These are phyloP conservation scores for Mesopsocus fuscifrons DNA, from an alignment of 2,888 invertebrate genomes.

Conservation along the genomic window DNA sequence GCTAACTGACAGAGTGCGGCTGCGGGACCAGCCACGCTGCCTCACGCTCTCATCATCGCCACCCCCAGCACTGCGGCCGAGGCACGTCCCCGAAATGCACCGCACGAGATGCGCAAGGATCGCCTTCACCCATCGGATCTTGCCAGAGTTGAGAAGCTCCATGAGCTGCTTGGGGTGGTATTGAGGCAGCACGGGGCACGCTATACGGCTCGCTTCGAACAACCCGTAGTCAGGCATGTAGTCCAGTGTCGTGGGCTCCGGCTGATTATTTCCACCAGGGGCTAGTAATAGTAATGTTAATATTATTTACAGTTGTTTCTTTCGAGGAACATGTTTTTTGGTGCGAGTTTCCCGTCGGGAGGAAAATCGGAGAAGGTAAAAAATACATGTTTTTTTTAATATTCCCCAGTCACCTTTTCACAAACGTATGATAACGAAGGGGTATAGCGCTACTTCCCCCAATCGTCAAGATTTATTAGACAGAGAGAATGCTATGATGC, in stretches of 20 bases:
- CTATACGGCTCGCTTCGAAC: conserved; percentile 92
- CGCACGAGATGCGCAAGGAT: conserved; percentile 89
- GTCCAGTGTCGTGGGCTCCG: conserved; percentile 29
- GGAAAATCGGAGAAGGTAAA: no score
- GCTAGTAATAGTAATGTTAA: no score
- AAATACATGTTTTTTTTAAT: no score
- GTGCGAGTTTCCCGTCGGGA: no score
- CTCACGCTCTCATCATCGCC: conserved; percentile 40
- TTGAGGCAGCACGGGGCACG: conserved; percentile 94
- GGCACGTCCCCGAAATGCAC: conserved; percentile 42
- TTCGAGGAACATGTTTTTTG: no score
- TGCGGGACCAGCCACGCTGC: conserved; percentile 70
- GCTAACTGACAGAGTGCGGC: conserved; percentile 74
- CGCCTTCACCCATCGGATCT: conserved; percentile 90
- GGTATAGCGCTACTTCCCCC: no score
- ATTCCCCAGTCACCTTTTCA: no score
- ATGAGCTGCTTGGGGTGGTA: conserved; percentile 98
- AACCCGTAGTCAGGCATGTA: conserved; percentile 88
- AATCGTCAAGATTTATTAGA: no score
- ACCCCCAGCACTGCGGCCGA: conserved; percentile 28
- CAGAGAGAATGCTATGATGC: no score
- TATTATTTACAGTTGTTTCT: no score
- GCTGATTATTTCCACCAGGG: conserved; percentile 6
- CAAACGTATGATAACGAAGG: no score
- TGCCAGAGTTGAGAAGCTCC: conserved; percentile 95